Evolutionary conservation across 2,797 vertebrate species (phyloP), one percentile per base, ranked within the genome.

Genomic region (Phoxinus dragarum): DNA sequence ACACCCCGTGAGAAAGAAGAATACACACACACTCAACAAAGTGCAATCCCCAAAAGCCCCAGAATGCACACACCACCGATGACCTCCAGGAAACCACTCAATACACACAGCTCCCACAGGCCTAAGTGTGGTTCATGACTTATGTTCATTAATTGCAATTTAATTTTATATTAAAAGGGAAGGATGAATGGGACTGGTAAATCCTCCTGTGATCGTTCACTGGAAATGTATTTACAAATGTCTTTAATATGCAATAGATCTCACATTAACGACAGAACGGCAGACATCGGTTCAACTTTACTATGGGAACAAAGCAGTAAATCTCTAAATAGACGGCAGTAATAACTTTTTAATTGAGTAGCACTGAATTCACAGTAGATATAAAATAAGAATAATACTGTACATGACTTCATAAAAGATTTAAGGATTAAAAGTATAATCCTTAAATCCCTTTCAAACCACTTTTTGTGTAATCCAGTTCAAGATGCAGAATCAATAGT

Each of bases 1-100:
- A 88, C 44, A 88, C 67, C 81, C 61, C 17, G 72, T 87, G 42
- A 90, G 84, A 56, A n/a, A 82, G 31, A 71, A 23, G 79, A 86
- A 74, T 76, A 68, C 80, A 82, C 67, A 82, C 67, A 69, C 66
- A 72, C 82, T 80, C 81, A 59, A 85, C 27, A 56, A 10, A 82
- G 7, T 17, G 59, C 21, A 79, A 72, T 61, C 66, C 31, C 76
- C 12, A 73, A 73, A 56, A 59, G 31, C 61, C 23, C 34, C 16
- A 78, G n/a, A 78, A 19, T 42, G 38, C 47, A 78, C 66, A 79
- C 11, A 42, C 38, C 21, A 84, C 49, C 19, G 9, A 56, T 79
- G 49, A 81, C 40, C 31, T 71, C n/a, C 49, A 69, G 74, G 36
- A 78, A 69, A 59, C 36, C 75, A 71, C 49, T 71, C 68, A 21